Percentiles rank a stretch among this genome's conserved stretches.
Evolutionary conservation across 1,140 invertebrate genomes (phyloP).

Genomic region (Cepaea nemoralis): DNA sequence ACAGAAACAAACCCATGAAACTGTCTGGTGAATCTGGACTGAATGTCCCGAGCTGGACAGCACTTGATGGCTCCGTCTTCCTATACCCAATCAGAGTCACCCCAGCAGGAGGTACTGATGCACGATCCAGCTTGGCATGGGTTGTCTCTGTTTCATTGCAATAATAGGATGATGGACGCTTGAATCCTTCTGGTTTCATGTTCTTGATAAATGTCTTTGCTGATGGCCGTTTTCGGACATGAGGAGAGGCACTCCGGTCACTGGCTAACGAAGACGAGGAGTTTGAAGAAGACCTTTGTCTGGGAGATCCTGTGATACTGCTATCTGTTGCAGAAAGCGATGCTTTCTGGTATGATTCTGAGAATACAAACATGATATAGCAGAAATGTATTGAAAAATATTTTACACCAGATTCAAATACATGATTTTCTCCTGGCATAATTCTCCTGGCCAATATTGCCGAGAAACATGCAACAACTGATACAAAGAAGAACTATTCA

Average conservation of each 20-base stretch:
- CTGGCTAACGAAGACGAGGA: conserved; percentile 32
- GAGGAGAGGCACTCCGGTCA: conserved; percentile 27
- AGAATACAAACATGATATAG: neutral
- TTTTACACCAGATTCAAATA: neutral
- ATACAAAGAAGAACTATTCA: no score
- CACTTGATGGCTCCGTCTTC: conserved; percentile 63
- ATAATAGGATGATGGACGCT: conserved; percentile 67
- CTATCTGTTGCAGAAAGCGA: neutral
- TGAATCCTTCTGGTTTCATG: conserved; percentile 67
- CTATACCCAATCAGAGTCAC: conserved; percentile 69
- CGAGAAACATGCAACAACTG: no score
- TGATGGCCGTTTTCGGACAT: conserved; percentile 4
- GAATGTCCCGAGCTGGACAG: conserved; percentile 69
- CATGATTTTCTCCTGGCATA: no score
- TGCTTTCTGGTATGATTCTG: conserved; percentile 37
- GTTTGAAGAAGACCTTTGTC: conserved; percentile 36
- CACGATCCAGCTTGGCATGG: conserved; percentile 25
- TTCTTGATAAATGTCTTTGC: conserved; percentile 69
- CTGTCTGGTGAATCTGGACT: conserved; percentile 49
- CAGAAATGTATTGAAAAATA: conserved; percentile 9
- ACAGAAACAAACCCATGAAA: conserved; percentile 7
- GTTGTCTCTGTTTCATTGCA: conserved; percentile 56
- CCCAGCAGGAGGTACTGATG: conserved; percentile 44
- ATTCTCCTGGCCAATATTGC: no score
- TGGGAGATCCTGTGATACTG: conserved; percentile 5